Base-by-base conservation (phyloP, 30 jellyfish, hydroid and myxozoan genomes). In the Aurelia sp. region DNA sequence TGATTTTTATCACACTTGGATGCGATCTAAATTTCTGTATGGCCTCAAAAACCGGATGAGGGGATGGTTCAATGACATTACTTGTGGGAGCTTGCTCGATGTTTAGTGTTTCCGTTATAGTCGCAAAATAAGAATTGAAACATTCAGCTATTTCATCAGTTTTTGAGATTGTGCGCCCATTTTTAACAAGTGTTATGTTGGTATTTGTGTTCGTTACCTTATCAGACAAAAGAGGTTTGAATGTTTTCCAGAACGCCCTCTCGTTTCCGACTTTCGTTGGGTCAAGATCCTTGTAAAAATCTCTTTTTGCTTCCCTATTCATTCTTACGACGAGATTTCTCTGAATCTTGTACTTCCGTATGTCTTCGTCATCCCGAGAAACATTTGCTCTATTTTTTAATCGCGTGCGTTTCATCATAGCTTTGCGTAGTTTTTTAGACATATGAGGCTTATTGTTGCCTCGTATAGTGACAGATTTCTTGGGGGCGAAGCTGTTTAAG, bases 401-500 rank as follows among this genome's bases (percentile, higher is more conserved):
- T 51, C 76, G 57, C 1, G 22, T 30, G 79, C 2, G 55, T 2
- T 27, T 27, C 33, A 27, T 27, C 3, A 60, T 76, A 50, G 87
- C 87, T 11, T 57, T 76, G 33, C 87, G 22, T 48, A 72, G 15
- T 44, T 72, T 21, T 41, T 72, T 72, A 15, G 71, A 53, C 48
- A 74, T 53, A 22, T 74, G 85, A 48, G 85, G 85, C 73, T 47
- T 74, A 51, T 74, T 74, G 52, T 74, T 74, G 12, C 73, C 72
- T 23, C 85, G 51, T n/a, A 47, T 50, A 37, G 53, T n/a, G 22
- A 53, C 57, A 55, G 85, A 47, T 53, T 47, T 47, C 16, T 18
- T 74, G 20, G 85, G 72, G 13, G 66, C 85, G 55, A 47, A 53
- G 51, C 53, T 74, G 13, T 12, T 20, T 48, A 74, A 53, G 73